Conservation (phyloP, 2,888 invertebrate species). For the Drosophila phalerata region DNA sequence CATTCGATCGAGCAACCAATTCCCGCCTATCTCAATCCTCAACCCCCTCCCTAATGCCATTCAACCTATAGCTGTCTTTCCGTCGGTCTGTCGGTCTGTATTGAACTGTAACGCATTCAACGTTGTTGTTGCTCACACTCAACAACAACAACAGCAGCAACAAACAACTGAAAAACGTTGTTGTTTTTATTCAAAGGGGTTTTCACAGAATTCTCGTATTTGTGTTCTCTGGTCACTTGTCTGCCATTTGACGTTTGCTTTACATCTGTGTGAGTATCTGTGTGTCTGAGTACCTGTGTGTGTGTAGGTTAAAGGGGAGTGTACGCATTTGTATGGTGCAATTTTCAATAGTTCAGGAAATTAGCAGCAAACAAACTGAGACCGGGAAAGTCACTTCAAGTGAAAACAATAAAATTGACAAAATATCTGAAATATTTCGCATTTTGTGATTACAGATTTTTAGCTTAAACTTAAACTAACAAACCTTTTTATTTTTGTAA, state of each 20-base stretch:
- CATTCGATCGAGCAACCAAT: slow-evolving; percentile 58
- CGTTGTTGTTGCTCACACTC: slow-evolving; percentile 39
- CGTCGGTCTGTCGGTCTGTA: slow-evolving; percentile 36
- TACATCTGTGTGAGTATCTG: not conserved
- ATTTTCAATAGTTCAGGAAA: slow-evolving; percentile 50
- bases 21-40: slow-evolving; percentile 30
- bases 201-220: slow-evolving; percentile 46
- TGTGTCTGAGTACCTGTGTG: not conserved
- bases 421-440: not conserved
- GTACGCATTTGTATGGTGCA: slow-evolving; percentile 14
- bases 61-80: slow-evolving; percentile 13
- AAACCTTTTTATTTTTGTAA: too few species aligned
- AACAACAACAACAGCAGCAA: slow-evolving; percentile 31
- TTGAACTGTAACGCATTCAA: slow-evolving; percentile 75
- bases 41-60: not conserved
- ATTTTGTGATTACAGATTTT: not conserved
- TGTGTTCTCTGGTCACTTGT: slow-evolving; percentile 59
- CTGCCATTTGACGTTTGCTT: slow-evolving; percentile 54
- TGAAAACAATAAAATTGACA: slow-evolving; percentile 12
- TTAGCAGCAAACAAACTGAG: slow-evolving; percentile 63
- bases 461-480: too few species aligned
- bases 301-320: slow-evolving; percentile 16
- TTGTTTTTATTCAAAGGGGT: slow-evolving; percentile 36
- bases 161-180: slow-evolving; percentile 45
- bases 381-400: slow-evolving; percentile 9